Percentiles rank a stretch among this genome's conserved stretches.
These are phyloP conservation scores for Cartodere bifasciata DNA, from an alignment of 2,888 invertebrate species.

Conservation along the genomic window DNA sequence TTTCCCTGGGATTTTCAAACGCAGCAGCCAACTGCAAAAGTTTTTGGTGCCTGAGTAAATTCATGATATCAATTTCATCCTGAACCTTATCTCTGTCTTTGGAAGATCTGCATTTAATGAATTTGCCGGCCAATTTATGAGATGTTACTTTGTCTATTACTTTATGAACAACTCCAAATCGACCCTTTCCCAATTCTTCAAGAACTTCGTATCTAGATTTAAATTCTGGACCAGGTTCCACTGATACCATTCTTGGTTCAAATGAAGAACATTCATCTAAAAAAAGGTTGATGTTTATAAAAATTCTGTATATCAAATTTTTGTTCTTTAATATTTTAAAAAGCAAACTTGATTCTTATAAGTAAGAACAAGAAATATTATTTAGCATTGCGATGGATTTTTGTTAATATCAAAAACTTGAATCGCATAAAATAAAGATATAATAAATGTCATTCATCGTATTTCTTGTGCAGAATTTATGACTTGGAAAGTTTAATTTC, in stretches of 20 bases:
- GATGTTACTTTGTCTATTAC: slow-evolving; percentile 52
- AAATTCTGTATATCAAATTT: no score
- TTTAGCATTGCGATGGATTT: no score
- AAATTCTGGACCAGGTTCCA: slow-evolving; percentile 47
- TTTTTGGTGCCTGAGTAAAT: slow-evolving; percentile 68
- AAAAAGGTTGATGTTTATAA: slow-evolving; percentile 6
- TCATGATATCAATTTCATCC: slow-evolving; percentile 82
- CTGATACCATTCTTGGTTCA: slow-evolving; percentile 32
- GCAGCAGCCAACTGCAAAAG: slow-evolving; percentile 73
- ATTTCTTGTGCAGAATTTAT: no score
- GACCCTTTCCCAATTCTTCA: slow-evolving; percentile 64
- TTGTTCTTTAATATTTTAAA: no score
- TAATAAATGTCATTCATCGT: no score
- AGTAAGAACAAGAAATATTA: no score
- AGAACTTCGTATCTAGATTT: slow-evolving; percentile 48
- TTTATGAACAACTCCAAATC: slow-evolving; percentile 59
- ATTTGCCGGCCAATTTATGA: slow-evolving; percentile 68
- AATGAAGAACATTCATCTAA: slow-evolving; percentile 26
- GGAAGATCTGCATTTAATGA: slow-evolving; percentile 58
- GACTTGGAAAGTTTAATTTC: no score
- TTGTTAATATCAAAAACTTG: no score
- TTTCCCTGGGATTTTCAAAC: slow-evolving; percentile 62
- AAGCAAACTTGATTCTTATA: no score
- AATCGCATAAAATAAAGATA: no score
- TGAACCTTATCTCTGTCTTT: slow-evolving; percentile 64